A percentile compares a stretch with the other conserved stretches of the same genome.
phyloP scores from a whole-genome alignment of 2,113 vertebrate species.

The cat (Felis catus) region DNA sequence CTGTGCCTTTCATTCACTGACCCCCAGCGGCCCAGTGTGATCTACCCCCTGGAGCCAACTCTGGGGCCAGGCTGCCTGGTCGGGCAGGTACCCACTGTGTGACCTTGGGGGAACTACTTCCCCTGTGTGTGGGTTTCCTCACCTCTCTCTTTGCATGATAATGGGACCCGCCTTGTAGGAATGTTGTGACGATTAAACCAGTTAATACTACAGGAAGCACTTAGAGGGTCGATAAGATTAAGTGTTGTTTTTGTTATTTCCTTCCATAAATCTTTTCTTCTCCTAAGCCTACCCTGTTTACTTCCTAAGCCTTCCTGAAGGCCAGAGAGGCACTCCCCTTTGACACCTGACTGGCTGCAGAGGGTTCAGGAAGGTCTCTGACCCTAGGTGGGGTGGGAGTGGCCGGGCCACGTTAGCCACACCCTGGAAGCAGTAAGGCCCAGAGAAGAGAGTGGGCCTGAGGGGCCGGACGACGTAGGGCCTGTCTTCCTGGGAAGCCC shows the following conservation, averaged over 20 bases:
- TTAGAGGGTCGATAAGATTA: neutral
- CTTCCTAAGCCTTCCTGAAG: neutral
- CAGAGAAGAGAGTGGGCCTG: rapidly evolving
- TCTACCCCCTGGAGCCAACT: neutral
- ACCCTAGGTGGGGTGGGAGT: neutral
- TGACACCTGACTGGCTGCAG: neutral
- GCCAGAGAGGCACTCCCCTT: neutral
- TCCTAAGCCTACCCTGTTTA: neutral
- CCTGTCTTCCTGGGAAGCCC: neutral
- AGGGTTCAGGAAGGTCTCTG: neutral
- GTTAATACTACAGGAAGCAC: neutral
- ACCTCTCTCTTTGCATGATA: neutral
- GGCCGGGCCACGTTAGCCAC: neutral
- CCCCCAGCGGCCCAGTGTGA: neutral
- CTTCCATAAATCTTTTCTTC: neutral
- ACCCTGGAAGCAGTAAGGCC: neutral
- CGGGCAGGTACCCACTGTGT: neutral
- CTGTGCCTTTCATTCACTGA: neutral
- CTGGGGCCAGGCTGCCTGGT: neutral
- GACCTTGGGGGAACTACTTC: no score
- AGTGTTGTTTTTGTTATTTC: neutral
- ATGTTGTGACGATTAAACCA: neutral
- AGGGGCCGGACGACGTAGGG: neutral
- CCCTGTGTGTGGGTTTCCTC: neutral
- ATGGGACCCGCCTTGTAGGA: neutral